Evolutionary conservation across 2,888 invertebrate genomes (phyloP).

Genomic region (Anoplius nigerrimus): DNA sequence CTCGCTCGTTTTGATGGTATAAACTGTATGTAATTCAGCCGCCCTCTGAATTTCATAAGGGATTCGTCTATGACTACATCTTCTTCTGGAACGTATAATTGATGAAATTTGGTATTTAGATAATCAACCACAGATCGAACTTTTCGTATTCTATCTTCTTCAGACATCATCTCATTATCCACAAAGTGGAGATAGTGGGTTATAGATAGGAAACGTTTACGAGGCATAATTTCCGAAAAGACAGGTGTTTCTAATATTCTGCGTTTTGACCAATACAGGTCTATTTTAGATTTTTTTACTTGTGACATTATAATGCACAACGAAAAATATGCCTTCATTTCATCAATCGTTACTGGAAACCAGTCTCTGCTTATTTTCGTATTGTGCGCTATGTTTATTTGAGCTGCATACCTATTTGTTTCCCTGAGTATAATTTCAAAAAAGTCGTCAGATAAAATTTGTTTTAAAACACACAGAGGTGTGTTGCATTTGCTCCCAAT

Average conservation of each 20-base stretch:
- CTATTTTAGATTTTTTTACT: background rate
- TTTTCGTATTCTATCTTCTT: background rate
- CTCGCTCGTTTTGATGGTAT: constrained; percentile 29
- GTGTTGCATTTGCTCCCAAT: background rate
- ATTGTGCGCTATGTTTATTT: background rate
- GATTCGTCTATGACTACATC: constrained; percentile 30
- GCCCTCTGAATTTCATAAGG: constrained; percentile 33
- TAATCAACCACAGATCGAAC: background rate
- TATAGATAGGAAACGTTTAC: constrained; percentile 3
- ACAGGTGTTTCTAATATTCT: constrained; percentile 7
- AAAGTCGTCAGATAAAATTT: constrained; percentile 1
- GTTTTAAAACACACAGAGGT: background rate
- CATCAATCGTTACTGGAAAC: background rate
- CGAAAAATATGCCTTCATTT: background rate
- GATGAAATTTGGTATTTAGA: constrained; percentile 21
- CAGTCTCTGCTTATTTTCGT: background rate
- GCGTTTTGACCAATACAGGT: background rate
- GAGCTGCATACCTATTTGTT: constrained; percentile 6
- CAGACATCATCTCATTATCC: background rate
- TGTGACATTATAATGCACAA: background rate
- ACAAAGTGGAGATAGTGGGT: background rate
- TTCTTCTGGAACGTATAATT: constrained; percentile 25
- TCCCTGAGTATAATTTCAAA: constrained; percentile 2
- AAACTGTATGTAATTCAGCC: constrained; percentile 27
- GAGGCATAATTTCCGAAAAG: background rate